A percentile compares a stretch with the other conserved stretches of the same genome.
Conservation (phyloP, 2,888 invertebrate genomes). For the Chrysolina americana region DNA sequence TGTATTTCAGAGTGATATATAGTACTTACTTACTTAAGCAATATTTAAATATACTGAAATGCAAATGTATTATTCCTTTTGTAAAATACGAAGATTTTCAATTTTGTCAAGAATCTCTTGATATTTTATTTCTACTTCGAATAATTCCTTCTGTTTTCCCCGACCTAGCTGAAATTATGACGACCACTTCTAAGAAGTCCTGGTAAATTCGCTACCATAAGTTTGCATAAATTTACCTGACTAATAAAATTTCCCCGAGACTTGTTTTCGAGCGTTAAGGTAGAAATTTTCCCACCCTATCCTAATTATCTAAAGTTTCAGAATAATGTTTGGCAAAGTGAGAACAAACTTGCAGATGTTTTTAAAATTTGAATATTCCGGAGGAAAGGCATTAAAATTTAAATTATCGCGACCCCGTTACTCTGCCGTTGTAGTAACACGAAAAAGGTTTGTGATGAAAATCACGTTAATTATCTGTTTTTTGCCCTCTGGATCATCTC, state of each 20-base stretch:
- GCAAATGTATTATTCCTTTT: neutral
- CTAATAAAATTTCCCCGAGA: conserved; percentile 48
- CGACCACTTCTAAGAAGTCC: neutral
- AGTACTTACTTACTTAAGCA: too few species aligned
- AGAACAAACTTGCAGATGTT: conserved; percentile 53
- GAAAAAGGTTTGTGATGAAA: conserved; percentile 33
- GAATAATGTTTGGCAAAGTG: conserved; percentile 55
- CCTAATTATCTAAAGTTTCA: conserved; percentile 54
- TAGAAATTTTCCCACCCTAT: conserved; percentile 39
- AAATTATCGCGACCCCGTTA: conserved; percentile 47
- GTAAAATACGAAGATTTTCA: neutral
- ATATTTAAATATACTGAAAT: neutral
- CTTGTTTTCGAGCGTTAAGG: conserved; percentile 47
- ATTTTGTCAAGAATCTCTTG: neutral
- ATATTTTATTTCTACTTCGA: neutral
- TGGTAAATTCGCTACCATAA: conserved; percentile 37
- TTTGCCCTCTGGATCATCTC: conserved; percentile 22
- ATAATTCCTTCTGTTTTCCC: conserved; percentile 4
- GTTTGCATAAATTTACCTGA: conserved; percentile 49
- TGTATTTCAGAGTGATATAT: too few species aligned
- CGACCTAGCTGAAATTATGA: conserved; percentile 4
- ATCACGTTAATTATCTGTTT: conserved; percentile 42
- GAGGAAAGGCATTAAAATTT: conserved; percentile 51
- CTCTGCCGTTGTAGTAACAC: conserved; percentile 33
- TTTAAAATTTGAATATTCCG: conserved; percentile 54